A percentile compares a stretch with the other conserved stretches of the same genome.
phyloP scores from a whole-genome alignment of 2,797 vertebrate genomes.

The Sternotherus odoratus region DNA sequence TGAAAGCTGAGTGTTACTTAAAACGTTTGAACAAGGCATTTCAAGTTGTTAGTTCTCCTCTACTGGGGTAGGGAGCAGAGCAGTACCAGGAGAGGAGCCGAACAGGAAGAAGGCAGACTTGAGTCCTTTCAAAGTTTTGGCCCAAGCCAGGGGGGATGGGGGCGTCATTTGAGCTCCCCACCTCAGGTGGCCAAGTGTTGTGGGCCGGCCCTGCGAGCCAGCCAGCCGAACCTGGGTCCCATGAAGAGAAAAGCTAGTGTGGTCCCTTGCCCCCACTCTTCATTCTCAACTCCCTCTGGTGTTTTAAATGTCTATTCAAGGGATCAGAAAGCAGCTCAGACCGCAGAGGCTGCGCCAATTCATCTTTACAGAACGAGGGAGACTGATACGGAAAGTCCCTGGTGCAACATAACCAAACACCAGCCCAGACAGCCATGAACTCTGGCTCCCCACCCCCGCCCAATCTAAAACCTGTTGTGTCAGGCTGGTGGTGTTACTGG shows the following conservation, averaged over 20 bases:
- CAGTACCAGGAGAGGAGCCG: no score
- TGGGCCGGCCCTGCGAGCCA: not conserved
- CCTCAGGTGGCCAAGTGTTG: no score
- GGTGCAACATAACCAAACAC: not conserved
- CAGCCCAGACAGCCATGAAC: not conserved
- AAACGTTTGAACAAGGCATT: no score
- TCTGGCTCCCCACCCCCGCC: not conserved
- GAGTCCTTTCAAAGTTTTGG: no score
- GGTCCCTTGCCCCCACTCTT: no score
- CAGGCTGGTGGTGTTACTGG: conserved; percentile 45
- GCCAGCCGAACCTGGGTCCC: not conserved
- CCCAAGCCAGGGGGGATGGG: no score
- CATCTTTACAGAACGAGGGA: rapidly evolving
- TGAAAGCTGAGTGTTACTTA: no score
- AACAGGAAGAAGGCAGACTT: no score
- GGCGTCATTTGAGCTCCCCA: no score
- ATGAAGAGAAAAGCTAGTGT: not conserved
- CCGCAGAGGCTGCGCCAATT: not conserved
- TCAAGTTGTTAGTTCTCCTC: no score
- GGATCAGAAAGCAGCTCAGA: not conserved
- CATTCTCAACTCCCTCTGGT: not conserved
- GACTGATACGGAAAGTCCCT: not conserved
- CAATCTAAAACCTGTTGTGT: conserved; percentile 29
- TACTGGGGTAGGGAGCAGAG: no score
- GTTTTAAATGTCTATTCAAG: no score